phyloP scores from a whole-genome alignment of 1,140 invertebrate genomes.

The Saxidomus purpurata region DNA sequence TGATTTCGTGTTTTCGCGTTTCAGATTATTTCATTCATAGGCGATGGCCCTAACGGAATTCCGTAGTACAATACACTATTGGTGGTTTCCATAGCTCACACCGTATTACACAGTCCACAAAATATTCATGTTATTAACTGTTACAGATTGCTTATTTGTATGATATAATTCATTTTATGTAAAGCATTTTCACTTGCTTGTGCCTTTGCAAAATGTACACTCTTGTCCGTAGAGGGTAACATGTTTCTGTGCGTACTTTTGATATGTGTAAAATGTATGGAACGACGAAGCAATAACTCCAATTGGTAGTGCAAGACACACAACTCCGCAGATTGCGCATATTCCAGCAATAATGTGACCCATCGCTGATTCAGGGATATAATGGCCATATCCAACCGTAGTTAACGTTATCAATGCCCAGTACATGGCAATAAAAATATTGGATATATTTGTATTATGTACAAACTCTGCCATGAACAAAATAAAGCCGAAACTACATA shows the following conservation, averaged over 20 bases:
- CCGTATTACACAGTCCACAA: no score
- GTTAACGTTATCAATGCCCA: conserved; percentile 87
- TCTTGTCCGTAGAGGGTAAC: background rate
- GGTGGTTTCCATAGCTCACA: no score
- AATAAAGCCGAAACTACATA: conserved; percentile 18
- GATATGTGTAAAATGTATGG: conserved; percentile 81
- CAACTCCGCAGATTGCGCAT: conserved; percentile 98
- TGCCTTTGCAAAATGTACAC: background rate
- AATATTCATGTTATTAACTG: no score
- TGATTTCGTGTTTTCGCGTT: no score
- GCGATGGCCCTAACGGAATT: no score
- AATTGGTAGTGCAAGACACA: conserved; percentile 99
- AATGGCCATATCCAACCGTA: conserved; percentile 86
- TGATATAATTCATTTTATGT: no score
- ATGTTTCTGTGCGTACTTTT: conserved; percentile 29
- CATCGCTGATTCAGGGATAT: conserved; percentile 52
- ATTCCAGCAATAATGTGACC: conserved; percentile 71
- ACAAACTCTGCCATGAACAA: conserved; percentile 35
- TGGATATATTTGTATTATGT: background rate
- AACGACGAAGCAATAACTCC: conserved; percentile 77
- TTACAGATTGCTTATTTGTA: no score
- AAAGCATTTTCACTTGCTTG: no score
- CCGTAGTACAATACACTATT: no score
- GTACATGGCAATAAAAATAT: conserved; percentile 75
- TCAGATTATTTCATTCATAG: no score